Conservation (phyloP, 2,797 vertebrate species). For the Petrocephalus sullivani region DNA sequence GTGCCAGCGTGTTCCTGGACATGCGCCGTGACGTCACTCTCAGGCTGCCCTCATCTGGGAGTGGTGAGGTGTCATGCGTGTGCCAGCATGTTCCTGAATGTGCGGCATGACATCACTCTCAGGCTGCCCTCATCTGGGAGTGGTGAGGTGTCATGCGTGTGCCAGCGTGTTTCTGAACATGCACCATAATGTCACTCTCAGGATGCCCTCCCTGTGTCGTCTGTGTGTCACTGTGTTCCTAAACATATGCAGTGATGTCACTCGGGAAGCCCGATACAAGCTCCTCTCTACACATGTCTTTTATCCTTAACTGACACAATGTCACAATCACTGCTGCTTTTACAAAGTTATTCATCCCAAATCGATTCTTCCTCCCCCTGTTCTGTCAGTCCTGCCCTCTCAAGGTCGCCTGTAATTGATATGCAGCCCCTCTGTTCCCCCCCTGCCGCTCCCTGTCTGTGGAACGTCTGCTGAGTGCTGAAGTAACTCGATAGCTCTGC, state of each 20-base stretch:
- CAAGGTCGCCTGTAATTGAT: slow-evolving; percentile 29
- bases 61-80: too few species aligned
- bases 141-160: too few species aligned
- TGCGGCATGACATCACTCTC: too few species aligned
- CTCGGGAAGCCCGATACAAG: background rate
- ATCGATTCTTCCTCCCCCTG: background rate
- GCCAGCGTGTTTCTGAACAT: too few species aligned
- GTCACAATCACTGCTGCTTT: background rate
- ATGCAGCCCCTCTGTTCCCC: background rate
- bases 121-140: too few species aligned
- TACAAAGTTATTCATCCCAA: background rate
- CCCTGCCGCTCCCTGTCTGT: background rate
- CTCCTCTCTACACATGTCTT: background rate
- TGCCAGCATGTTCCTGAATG: too few species aligned
- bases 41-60: too few species aligned
- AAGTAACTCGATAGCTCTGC: slow-evolving; percentile 11
- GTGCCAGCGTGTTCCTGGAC: too few species aligned
- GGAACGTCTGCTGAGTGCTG: background rate
- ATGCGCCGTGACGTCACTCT: too few species aligned
- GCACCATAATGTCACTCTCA: too few species aligned
- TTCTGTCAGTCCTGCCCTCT: background rate
- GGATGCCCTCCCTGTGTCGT: too few species aligned
- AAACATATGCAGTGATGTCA: background rate
- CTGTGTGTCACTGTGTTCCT: background rate
- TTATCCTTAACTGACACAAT: background rate